Percentiles rank a stretch among this genome's conserved stretches.
Evolutionary conservation across 2,797 vertebrate genomes (phyloP).

Genomic region (Phoebastria nigripes): DNA sequence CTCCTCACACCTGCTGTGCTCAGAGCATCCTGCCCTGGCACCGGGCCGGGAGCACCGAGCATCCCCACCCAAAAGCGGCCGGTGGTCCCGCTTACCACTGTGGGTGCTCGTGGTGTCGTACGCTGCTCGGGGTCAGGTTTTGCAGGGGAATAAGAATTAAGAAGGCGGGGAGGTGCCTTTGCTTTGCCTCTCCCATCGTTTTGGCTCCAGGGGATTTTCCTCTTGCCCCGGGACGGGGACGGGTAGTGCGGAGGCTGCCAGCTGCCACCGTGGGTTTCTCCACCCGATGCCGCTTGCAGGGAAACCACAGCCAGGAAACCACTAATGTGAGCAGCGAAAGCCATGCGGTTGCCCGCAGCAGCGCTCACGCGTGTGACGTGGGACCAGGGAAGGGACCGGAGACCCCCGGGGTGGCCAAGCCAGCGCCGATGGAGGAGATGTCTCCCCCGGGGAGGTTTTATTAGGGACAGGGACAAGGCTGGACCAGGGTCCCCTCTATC

Average conservation of each 20-base stretch:
- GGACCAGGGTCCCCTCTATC: background rate
- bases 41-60: fast-evolving
- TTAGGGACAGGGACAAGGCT: background rate
- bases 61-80: background rate
- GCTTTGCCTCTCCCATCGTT: background rate
- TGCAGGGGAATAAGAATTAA: background rate
- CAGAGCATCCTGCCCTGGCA: background rate
- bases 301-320: background rate
- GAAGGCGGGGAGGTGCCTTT: background rate
- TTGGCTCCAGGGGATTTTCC: background rate
- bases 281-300: background rate
- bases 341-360: background rate
- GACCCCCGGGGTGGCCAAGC: fast-evolving
- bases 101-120: background rate
- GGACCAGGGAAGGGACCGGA: background rate
- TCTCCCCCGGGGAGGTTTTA: background rate
- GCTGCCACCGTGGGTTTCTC: background rate
- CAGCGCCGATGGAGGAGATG: background rate
- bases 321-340: background rate
- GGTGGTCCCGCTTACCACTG: fast-evolving
- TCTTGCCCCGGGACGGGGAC: fast-evolving
- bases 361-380: fast-evolving
- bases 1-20: fast-evolving
- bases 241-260: background rate
- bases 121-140: background rate